phyloP scores from a whole-genome alignment of 2,888 invertebrate genomes.

The Pristionchus entomophagus region DNA sequence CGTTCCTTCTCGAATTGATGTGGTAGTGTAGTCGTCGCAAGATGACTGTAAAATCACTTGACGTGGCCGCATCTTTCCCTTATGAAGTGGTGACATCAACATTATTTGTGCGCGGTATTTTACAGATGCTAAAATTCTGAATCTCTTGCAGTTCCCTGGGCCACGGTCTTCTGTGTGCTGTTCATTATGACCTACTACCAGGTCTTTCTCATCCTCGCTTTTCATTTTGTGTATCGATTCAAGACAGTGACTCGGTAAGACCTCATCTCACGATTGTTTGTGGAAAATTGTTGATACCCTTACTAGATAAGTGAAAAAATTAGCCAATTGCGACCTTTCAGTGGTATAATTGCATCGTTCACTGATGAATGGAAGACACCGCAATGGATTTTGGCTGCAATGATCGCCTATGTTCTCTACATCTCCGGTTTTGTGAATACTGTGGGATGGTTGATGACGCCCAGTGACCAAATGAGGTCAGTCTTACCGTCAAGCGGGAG shows the following conservation, averaged over 20 bases:
- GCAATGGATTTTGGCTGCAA: neutral
- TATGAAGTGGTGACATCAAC: neutral
- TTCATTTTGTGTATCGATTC: constrained; percentile 9
- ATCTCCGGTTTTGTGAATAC: neutral
- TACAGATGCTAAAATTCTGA: too few species aligned
- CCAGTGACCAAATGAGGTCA: neutral
- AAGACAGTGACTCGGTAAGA: neutral
- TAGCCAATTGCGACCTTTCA: too few species aligned
- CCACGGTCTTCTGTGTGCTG: neutral
- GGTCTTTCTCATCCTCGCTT: neutral
- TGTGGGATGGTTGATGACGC: neutral
- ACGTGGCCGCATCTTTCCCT: neutral
- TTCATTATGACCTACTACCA: constrained; percentile 23
- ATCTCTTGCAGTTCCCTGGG: too few species aligned
- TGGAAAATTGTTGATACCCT: neutral
- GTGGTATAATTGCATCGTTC: neutral
- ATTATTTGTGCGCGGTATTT: too few species aligned
- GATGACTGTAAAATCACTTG: neutral
- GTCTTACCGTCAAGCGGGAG: too few species aligned
- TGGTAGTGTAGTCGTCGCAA: neutral
- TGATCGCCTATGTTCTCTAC: neutral
- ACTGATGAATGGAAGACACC: neutral
- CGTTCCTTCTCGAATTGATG: too few species aligned
- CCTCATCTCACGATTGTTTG: too few species aligned
- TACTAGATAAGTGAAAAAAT: too few species aligned